Percentiles rank a stretch among this genome's conserved stretches.
Conservation (phyloP, 2,888 invertebrate species). For the Polyommatus icarus region DNA sequence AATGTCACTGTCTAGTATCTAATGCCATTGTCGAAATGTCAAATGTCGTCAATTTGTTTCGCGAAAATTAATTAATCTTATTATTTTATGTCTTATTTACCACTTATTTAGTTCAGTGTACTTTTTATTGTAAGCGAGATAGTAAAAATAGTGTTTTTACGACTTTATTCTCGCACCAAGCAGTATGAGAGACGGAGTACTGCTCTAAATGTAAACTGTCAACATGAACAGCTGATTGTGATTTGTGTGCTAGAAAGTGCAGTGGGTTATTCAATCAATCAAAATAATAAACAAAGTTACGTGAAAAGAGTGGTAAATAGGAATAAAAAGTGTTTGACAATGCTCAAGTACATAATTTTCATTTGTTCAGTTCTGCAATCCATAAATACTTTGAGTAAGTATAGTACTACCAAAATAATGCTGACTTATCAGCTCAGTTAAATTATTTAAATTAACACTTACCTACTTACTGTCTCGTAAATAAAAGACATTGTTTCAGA, state of each 20-base stretch:
- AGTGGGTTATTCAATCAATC: neutral
- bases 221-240: constrained; percentile 50
- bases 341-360: constrained; percentile 12
- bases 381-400: constrained; percentile 5
- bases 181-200: neutral
- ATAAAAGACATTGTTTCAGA: constrained; percentile 52
- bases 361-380: neutral
- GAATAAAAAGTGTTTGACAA: neutral
- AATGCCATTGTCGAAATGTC: neutral
- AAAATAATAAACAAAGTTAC: neutral
- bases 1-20: neutral
- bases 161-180: neutral
- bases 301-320: neutral
- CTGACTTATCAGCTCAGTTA: neutral
- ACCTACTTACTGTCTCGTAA: neutral
- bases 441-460: too few relatives aligned
- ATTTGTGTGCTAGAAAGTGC: constrained; percentile 11
- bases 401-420: neutral
- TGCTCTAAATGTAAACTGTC: constrained; percentile 39
- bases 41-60: neutral
- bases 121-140: constrained; percentile 10
- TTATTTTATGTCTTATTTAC: neutral
- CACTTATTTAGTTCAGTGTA: neutral
- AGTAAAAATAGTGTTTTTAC: neutral
- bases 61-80: neutral